These are phyloP conservation scores for Notolabrus celidotus DNA, from an alignment of 2,797 vertebrate species.

Conservation along the genomic window DNA sequence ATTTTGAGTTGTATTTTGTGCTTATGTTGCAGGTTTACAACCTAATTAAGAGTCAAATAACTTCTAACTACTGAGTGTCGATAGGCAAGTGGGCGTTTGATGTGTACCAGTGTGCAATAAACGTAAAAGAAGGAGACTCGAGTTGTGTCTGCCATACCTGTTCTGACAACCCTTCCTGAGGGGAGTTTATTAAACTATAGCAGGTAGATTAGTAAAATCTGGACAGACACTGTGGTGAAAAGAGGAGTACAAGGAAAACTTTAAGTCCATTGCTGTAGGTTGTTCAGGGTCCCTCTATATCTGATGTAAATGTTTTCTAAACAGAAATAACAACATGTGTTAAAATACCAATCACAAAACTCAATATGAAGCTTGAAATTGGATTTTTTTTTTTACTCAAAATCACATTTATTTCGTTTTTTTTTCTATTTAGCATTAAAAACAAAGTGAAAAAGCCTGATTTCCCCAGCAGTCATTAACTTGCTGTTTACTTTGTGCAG, in stretches of 20 bases:
- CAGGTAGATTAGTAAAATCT: too few relatives aligned
- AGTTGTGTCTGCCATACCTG: too few relatives aligned
- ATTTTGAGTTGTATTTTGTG: too few relatives aligned
- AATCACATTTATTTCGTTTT: background rate
- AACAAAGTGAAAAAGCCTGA: background rate
- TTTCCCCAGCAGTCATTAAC: background rate
- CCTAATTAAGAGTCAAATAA: too few relatives aligned
- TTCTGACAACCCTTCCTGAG: too few relatives aligned
- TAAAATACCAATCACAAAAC: background rate
- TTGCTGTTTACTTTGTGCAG: background rate
- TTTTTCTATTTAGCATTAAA: background rate
- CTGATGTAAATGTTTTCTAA: background rate
- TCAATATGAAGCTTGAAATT: background rate
- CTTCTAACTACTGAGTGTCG: too few relatives aligned
- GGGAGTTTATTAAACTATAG: too few relatives aligned
- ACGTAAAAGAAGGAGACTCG: too few relatives aligned
- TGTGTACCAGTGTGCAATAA: too few relatives aligned
- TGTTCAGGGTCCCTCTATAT: background rate
- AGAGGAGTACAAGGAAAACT: constrained; percentile 4
- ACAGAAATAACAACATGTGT: background rate
- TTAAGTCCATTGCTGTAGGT: background rate
- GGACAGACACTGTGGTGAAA: too few relatives aligned
- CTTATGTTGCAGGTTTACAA: too few relatives aligned
- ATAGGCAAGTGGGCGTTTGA: too few relatives aligned
- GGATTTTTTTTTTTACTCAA: background rate